These are phyloP conservation scores for Nipponia nippon DNA, from an alignment of 2,113 vertebrate genomes.

Conservation along the genomic window DNA sequence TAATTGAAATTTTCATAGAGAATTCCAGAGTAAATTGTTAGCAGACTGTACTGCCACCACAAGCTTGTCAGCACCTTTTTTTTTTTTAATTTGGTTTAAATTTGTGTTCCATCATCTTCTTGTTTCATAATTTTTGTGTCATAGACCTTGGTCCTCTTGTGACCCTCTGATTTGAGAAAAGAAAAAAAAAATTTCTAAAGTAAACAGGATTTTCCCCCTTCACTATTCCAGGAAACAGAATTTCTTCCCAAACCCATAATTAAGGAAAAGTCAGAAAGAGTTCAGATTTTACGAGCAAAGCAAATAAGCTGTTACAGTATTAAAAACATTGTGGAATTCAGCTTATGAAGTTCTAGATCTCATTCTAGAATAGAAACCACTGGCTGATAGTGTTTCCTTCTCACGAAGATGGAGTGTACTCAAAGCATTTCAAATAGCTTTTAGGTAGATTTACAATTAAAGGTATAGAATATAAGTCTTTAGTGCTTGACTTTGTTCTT, in stretches of 20 bases:
- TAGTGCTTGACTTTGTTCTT: neutral
- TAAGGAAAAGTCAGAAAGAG: conserved; percentile 31
- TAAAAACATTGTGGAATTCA: conserved; percentile 6
- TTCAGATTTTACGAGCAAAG: conserved; percentile 25
- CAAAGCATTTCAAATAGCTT: neutral
- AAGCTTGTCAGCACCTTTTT: neutral
- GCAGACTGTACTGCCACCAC: neutral
- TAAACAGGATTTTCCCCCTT: conserved; percentile 7
- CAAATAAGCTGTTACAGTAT: neutral
- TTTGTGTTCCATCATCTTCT: neutral
- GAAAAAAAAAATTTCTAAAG: neutral
- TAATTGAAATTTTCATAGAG: conserved; percentile 14
- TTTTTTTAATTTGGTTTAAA: neutral
- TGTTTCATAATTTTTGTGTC: neutral
- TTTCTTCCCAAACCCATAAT: conserved; percentile 26
- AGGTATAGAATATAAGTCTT: neutral
- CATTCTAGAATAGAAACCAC: neutral
- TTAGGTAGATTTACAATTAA: neutral
- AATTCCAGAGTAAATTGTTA: conserved; percentile 35
- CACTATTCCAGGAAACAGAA: conserved; percentile 36
- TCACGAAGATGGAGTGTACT: neutral
- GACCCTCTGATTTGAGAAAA: neutral
- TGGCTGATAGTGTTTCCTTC: neutral
- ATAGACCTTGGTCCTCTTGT: neutral
- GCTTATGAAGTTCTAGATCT: neutral